A percentile compares a stretch with the other conserved stretches of the same genome.
phyloP scores from a whole-genome alignment of 2,113 vertebrate species.

The Himantopus leucocephalus region DNA sequence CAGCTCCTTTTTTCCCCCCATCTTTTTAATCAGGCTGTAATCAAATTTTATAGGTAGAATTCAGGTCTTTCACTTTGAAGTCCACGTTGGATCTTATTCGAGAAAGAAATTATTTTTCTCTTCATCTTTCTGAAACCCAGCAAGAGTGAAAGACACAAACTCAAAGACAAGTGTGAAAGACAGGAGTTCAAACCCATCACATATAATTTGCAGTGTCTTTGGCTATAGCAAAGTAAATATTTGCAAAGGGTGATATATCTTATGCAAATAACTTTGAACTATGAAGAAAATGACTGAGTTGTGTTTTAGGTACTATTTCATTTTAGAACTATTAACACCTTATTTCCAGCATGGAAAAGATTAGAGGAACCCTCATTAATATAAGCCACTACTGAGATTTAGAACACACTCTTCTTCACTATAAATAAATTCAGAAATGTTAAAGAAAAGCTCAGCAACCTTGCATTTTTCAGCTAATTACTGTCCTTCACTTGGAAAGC shows the following conservation, averaged over 20 bases:
- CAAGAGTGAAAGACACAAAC: slow-evolving; percentile 36
- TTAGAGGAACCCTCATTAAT: slow-evolving; percentile 72
- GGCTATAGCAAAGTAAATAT: slow-evolving; percentile 77
- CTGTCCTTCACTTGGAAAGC: slow-evolving; percentile 66
- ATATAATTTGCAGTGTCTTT: slow-evolving; percentile 68
- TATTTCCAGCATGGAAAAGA: slow-evolving; percentile 73
- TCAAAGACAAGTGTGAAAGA: slow-evolving; percentile 61
- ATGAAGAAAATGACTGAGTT: slow-evolving; percentile 75
- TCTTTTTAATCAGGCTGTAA: slow-evolving; percentile 56
- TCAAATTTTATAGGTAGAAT: slow-evolving; percentile 66
- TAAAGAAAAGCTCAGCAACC: slow-evolving; percentile 68
- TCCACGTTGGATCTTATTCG: background rate
- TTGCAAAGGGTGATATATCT: slow-evolving; percentile 73
- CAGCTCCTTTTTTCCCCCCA: background rate
- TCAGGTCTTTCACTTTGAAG: slow-evolving; percentile 57
- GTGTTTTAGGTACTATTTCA: slow-evolving; percentile 76
- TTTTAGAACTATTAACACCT: slow-evolving; percentile 77
- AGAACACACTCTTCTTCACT: slow-evolving; percentile 64
- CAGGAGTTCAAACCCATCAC: slow-evolving; percentile 50
- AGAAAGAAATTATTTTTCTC: slow-evolving; percentile 10
- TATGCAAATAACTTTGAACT: slow-evolving; percentile 79
- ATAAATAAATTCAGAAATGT: slow-evolving; percentile 69
- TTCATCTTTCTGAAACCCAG: slow-evolving; percentile 10
- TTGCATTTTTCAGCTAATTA: slow-evolving; percentile 63
- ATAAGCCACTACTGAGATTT: slow-evolving; percentile 62